Percentiles rank a stretch among this genome's conserved stretches.
These are phyloP conservation scores for Antheraea pernyi DNA, from an alignment of 1,140 invertebrate genomes.

Conservation along the genomic window DNA sequence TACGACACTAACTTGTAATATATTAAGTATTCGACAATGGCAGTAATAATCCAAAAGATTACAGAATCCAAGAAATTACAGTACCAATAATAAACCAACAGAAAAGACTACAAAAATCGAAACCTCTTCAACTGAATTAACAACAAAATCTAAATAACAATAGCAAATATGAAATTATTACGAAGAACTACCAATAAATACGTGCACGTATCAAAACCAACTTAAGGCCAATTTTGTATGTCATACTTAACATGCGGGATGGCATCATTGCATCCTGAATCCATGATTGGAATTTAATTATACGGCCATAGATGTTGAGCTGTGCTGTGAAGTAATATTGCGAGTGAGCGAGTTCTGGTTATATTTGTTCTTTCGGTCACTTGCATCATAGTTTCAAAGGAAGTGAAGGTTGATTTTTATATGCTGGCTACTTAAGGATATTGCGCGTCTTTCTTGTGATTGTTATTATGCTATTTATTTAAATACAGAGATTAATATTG, in stretches of 20 bases:
- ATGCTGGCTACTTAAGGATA: conserved; percentile 1
- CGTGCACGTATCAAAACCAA: conserved; percentile 40
- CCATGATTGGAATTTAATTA: conserved; percentile 52
- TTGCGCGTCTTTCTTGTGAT: background rate
- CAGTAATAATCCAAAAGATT: no score
- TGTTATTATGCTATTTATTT: background rate
- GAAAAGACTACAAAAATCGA: conserved; percentile 19
- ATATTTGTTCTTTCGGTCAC: background rate
- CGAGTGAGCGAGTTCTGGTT: conserved; percentile 10
- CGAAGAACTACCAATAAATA: conserved; percentile 20
- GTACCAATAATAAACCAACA: no score
- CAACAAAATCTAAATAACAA: background rate
- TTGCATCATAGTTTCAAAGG: conserved; percentile 40
- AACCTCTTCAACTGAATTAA: conserved; percentile 20
- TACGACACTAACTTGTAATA: no score
- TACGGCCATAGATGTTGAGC: conserved; percentile 31
- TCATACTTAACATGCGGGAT: conserved; percentile 52
- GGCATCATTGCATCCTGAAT: conserved; percentile 45
- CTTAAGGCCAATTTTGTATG: conserved; percentile 63
- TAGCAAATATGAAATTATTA: conserved; percentile 5
- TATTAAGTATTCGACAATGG: no score
- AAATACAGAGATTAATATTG: no score
- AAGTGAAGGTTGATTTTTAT: conserved; percentile 42
- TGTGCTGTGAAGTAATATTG: background rate
- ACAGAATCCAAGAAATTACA: no score